These are phyloP conservation scores for Ellobius talpinus DNA, from an alignment of 2,113 vertebrate species.

Conservation along the genomic window DNA sequence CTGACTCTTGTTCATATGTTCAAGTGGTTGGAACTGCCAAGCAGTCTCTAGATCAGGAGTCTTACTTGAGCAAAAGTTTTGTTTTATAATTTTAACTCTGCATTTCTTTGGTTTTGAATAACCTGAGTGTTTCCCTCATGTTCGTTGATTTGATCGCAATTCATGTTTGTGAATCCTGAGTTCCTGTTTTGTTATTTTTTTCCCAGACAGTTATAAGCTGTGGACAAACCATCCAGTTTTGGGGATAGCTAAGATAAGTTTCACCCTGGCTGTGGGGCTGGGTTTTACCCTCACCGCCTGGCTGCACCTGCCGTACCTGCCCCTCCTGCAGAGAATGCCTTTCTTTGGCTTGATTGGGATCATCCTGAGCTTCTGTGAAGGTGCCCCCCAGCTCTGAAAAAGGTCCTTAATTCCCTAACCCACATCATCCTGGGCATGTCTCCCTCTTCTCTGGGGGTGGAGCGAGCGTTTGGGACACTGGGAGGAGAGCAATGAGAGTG, in stretches of 20 bases:
- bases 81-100: not conserved
- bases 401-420: constrained; percentile 33
- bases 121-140: not conserved
- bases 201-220: constrained; percentile 54
- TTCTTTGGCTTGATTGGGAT: constrained; percentile 37
- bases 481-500: not conserved
- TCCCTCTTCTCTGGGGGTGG: not conserved
- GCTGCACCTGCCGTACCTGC: constrained; percentile 64
- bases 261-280: constrained; percentile 54
- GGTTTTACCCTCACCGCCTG: constrained; percentile 62
- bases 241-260: constrained; percentile 57
- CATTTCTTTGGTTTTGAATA: constrained; percentile 36
- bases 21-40: not conserved
- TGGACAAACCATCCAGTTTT: constrained; percentile 50
- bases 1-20: not conserved
- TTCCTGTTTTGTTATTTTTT: constrained; percentile 45
- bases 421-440: not conserved
- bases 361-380: constrained; percentile 74
- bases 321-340: not conserved
- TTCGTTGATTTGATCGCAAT: not conserved
- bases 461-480: not conserved
- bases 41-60: not conserved
- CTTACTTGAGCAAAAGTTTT: not conserved
- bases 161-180: not conserved
- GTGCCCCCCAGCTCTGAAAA: constrained; percentile 66